These are phyloP conservation scores for Chelonia mydas DNA, from an alignment of 2,797 vertebrate genomes.

Conservation along the genomic window DNA sequence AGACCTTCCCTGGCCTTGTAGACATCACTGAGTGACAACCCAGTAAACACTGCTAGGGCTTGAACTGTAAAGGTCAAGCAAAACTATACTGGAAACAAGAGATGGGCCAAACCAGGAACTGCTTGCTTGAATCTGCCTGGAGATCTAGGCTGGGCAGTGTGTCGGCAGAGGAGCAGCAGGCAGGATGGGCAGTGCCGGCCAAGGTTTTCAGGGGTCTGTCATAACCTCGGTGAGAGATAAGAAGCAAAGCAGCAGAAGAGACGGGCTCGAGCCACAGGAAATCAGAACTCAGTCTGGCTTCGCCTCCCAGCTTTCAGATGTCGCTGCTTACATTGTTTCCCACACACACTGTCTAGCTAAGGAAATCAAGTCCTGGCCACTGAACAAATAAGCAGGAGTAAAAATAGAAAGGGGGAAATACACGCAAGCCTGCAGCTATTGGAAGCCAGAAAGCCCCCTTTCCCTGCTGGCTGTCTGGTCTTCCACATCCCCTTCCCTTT, in stretches of 20 bases:
- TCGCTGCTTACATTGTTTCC: conserved; percentile 18
- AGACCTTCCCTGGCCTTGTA: no score
- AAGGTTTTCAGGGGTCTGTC: not conserved
- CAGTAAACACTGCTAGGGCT: not conserved
- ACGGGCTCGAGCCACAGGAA: not conserved
- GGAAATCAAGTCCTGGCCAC: conserved; percentile 58
- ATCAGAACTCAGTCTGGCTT: not conserved
- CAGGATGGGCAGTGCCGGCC: conserved; percentile 15
- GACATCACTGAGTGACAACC: not conserved
- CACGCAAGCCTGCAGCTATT: not conserved
- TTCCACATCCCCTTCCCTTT: not conserved
- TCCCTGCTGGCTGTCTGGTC: not conserved
- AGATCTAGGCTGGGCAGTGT: accelerated
- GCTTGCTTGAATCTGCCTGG: not conserved
- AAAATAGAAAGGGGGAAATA: conserved; percentile 62
- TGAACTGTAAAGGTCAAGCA: accelerated
- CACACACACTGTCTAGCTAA: not conserved
- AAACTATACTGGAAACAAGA: accelerated
- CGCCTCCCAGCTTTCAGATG: not conserved
- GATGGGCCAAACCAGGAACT: not conserved
- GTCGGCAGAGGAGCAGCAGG: not conserved
- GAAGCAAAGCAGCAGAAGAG: not conserved
- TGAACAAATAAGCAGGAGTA: not conserved
- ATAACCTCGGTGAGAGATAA: not conserved
- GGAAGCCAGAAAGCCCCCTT: not conserved